Evolutionary conservation across 1,140 invertebrate genomes (phyloP).

Genomic region (Charaxes varanes): DNA sequence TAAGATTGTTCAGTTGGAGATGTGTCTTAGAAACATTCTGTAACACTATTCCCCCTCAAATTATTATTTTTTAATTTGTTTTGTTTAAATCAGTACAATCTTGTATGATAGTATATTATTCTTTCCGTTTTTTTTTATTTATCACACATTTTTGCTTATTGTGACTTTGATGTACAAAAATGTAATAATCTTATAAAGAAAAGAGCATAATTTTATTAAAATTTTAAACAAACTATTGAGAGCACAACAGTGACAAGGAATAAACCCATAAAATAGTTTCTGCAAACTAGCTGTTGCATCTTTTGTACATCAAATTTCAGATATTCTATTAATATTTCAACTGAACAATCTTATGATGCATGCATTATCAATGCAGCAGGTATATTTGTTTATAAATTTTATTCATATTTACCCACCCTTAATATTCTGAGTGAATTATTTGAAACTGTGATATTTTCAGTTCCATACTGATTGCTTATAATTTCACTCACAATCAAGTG

Average conservation of each 20-base stretch:
- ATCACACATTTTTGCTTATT: too few species aligned
- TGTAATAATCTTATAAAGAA: too few species aligned
- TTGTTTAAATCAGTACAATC: too few species aligned
- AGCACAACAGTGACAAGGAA: too few species aligned
- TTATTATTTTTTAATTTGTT: too few species aligned
- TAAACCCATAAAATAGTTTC: too few species aligned
- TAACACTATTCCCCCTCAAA: too few species aligned
- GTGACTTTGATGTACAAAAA: too few species aligned
- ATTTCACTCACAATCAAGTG: slow-evolving; percentile 34
- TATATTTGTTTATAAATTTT: slow-evolving; percentile 5
- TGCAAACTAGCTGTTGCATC: background rate
- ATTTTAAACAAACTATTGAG: too few species aligned
- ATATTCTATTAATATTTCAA: background rate
- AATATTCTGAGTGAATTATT: slow-evolving; percentile 44
- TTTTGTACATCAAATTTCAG: background rate
- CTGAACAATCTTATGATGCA: slow-evolving; percentile 5
- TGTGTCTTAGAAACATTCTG: background rate
- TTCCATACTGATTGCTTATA: slow-evolving; percentile 49
- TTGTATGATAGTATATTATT: too few species aligned
- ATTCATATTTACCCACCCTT: slow-evolving; percentile 13
- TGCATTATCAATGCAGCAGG: slow-evolving; percentile 1
- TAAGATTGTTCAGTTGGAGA: slow-evolving; percentile 7
- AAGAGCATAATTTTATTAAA: too few species aligned
- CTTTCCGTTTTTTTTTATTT: too few species aligned
- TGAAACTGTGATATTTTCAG: slow-evolving; percentile 67